These are phyloP conservation scores for Asobara japonica DNA, from an alignment of 1,140 invertebrate genomes.

Conservation along the genomic window DNA sequence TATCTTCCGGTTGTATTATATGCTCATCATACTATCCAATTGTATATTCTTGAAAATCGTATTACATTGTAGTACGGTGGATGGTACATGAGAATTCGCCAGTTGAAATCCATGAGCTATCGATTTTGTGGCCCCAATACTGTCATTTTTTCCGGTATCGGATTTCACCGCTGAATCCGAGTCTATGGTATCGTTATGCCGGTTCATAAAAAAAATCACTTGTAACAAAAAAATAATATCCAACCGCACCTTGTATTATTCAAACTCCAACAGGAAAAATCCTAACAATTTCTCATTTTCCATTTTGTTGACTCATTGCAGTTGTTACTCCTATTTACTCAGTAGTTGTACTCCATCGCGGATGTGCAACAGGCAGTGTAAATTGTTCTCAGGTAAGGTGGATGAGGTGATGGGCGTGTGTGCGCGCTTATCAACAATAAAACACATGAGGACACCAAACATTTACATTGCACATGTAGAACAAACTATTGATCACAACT, in stretches of 20 bases:
- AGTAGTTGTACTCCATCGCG: background rate
- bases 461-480: conserved; percentile 3
- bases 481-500: conserved; percentile 16
- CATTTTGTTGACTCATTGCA: background rate
- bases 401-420: conserved; percentile 18
- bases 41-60: background rate
- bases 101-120: background rate
- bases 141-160: conserved; percentile 4
- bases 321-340: background rate
- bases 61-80: background rate
- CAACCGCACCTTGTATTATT: background rate
- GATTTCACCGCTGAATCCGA: background rate
- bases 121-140: background rate
- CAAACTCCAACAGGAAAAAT: background rate
- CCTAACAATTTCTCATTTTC: background rate
- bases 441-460: background rate
- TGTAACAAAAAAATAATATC: background rate
- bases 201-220: background rate
- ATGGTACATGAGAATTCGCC: background rate
- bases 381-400: conserved; percentile 20
- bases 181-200: background rate
- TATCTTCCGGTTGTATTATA: conserved; percentile 8
- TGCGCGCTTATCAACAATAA: background rate
- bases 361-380: background rate
- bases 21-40: background rate